Evolutionary conservation across 2,888 invertebrate genomes (phyloP), one percentile per base, ranked within the genome.

Genomic region (Anthophora plumipes): DNA sequence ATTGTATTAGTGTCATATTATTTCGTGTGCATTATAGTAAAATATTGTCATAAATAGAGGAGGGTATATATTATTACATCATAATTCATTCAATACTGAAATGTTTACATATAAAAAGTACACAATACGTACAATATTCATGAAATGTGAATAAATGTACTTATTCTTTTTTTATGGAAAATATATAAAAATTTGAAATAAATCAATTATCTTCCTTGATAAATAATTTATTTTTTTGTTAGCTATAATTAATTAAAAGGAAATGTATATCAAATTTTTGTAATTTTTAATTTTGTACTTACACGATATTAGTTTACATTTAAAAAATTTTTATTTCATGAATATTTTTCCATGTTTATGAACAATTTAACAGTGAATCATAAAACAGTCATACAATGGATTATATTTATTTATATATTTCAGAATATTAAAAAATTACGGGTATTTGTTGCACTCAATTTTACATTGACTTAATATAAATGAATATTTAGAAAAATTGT

Each of bases 381-480:
- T 52, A 37, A 11, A 52, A 20, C 12, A 39, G 6, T 52, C 52
- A 46, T 17, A 67, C 54, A 39, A 25, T 41, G 14, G 37, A 57
- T 57, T 8, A 57, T 14, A 37, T 37, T 37, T 25, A 12, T 60
- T 67, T 12, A 46, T 37, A 66, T 50, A 55, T 46, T 41, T 80
- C 39, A 48, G 55, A 67, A 60, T 46, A 63, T 57, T 67, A 43
- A 52, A 41, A 57, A 75, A 66, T 17, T 31, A 41, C n/a, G 55
- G 57, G 17, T 70, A 64, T 52, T 77, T 68, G 37, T 37, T 70
- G 37, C 73, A 83, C 76, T 83, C 50, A 67, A 76, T 64, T 82
- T 85, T 74, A 85, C 83, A 85, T 82, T 87, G 85, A 80, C 84
- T 83, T 80, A 79, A 81, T 82, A 84, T 76, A 75, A 72, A 76